A percentile compares a stretch with the other conserved stretches of the same genome.
These are phyloP conservation scores for Gymnobelideus leadbeateri DNA, from an alignment of 2,113 vertebrate species.

Conservation along the genomic window DNA sequence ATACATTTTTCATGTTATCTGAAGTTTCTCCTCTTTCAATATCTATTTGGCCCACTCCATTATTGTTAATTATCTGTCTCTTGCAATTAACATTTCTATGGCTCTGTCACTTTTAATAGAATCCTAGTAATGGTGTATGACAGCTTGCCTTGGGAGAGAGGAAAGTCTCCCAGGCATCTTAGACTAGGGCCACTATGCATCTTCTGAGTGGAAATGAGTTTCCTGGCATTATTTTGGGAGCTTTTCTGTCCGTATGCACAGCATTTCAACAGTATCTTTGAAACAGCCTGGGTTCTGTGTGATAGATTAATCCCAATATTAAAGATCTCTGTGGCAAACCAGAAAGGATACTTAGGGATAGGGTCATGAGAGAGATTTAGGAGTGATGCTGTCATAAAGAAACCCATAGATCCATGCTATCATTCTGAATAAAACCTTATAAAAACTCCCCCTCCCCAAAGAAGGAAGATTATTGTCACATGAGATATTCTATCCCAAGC, in stretches of 20 bases:
- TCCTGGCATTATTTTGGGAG: conserved; percentile 11
- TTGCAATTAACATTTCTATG: conserved; percentile 14
- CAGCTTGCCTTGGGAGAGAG: conserved; percentile 30
- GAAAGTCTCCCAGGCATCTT: conserved; percentile 13
- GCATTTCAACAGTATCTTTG: conserved; percentile 24
- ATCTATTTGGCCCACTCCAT: conserved; percentile 57
- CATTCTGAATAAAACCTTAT: neutral
- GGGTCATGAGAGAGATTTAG: neutral
- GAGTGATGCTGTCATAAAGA: conserved; percentile 18
- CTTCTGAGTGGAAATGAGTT: conserved; percentile 53
- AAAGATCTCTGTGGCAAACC: conserved; percentile 22
- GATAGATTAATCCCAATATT: neutral
- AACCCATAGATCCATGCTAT: conserved; percentile 30
- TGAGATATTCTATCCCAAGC: neutral
- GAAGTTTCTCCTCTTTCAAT: conserved; percentile 64
- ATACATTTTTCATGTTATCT: conserved; percentile 68
- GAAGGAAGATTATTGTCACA: conserved; percentile 17
- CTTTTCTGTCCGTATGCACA: neutral
- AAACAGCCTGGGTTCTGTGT: conserved; percentile 10
- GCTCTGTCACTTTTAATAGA: conserved; percentile 2
- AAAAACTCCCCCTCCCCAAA: conserved; percentile 12
- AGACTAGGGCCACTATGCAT: neutral
- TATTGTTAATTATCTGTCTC: conserved; percentile 60
- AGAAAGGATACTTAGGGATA: neutral
- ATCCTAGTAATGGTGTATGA: conserved; percentile 3